Base-by-base conservation (phyloP, 1,140 invertebrate species). In the Delia radicum region DNA sequence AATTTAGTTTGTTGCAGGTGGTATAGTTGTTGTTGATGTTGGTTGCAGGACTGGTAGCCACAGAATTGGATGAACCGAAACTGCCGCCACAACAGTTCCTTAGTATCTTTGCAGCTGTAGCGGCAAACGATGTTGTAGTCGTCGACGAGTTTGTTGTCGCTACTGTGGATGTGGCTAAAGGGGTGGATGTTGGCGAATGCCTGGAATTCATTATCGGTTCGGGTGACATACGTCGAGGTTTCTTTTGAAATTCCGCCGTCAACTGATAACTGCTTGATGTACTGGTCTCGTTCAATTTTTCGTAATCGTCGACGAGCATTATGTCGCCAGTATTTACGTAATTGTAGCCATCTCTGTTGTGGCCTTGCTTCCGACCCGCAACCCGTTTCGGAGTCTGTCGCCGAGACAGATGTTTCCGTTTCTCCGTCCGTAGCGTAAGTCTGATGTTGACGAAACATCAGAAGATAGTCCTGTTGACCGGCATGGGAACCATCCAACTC, bases 81-180 rank as follows among this genome's bases (percentile, higher is more conserved):
- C 77, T 75, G 71, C 79, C 78, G 31, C 83, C 82, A 67, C 83
- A 85, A 42, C 83, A 85, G 74, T 85, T 83, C 48, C 83, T 82
- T 75, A 85, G 77, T 77, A 85, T 79, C 61, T 77, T 85, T 48
- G 71, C 69, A 24, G 77, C 78, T 76, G 79, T 85, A 31, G 73
- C 71, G 21, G 77, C 77, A 78, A 81, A 78, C 28, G 78, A 79
- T 18, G 76, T 75, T 27, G 79, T 76, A 46, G 76, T 55, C 21
- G 73, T 55, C 21, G 73, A 71, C 12, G 63, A 21, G 31, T 63
- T 46, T 6, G 75, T 76, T 74, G 77, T 77, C 62, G 76, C 67
- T 28, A 55, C 55, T 67, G 76, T 71, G 46, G 77, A 13, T 74
- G 79, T 33, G 28, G 74, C 31, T 63, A 46, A 37, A n/a, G n/a